Evolutionary conservation across 1,140 invertebrate genomes (phyloP).

Genomic region (Daktulosphaira vitifoliae): DNA sequence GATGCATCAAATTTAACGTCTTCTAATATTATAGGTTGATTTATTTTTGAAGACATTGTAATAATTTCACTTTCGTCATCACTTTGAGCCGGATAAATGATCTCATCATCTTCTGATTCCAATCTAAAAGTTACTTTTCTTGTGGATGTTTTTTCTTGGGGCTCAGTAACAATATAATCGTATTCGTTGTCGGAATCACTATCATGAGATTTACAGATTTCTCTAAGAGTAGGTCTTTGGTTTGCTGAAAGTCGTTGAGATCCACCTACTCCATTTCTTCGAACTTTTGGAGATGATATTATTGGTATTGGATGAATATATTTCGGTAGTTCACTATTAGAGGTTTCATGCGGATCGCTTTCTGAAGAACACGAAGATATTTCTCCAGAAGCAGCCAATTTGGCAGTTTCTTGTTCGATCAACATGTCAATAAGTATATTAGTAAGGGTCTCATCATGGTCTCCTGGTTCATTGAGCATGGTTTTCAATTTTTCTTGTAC

Average conservation of each 20-base stretch:
- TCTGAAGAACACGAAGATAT: constrained; percentile 29
- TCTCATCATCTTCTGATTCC: constrained; percentile 32
- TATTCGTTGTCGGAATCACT: constrained; percentile 27
- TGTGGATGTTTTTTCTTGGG: neutral
- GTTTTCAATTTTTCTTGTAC: constrained; percentile 31
- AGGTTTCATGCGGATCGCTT: constrained; percentile 11
- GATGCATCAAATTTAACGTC: constrained; percentile 11
- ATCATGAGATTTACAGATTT: constrained; percentile 25
- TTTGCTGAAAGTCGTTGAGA: constrained; percentile 37
- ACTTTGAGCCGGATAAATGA: constrained; percentile 30
- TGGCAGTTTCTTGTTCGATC: constrained; percentile 38
- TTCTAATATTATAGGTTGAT: neutral
- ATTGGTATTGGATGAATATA: constrained; percentile 3
- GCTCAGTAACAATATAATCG: constrained; percentile 25
- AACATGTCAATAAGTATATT: constrained; percentile 38
- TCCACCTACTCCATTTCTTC: constrained; percentile 36
- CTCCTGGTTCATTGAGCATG: constrained; percentile 19
- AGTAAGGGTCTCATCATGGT: constrained; percentile 36
- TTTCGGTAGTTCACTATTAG: neutral
- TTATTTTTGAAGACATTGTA: neutral
- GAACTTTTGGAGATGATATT: constrained; percentile 27
- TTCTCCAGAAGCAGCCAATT: constrained; percentile 34
- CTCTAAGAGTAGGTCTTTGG: constrained; percentile 36
- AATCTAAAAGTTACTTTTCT: constrained; percentile 34
- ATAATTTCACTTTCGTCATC: neutral